Percentiles rank a stretch among this genome's conserved stretches.
phyloP scores from a whole-genome alignment of 2,113 vertebrate genomes.

The Panthera uncia region DNA sequence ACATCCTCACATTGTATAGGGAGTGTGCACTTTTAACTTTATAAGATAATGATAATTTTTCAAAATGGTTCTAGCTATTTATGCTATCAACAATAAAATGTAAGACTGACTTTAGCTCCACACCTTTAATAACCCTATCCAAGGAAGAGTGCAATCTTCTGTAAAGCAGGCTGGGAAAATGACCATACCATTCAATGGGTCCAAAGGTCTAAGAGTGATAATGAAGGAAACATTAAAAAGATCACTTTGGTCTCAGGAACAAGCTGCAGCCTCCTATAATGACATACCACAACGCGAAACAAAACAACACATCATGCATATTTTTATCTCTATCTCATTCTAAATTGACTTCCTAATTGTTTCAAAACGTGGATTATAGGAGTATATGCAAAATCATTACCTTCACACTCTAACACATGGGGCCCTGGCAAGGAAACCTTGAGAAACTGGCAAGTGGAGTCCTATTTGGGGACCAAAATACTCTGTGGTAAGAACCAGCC shows the following conservation, averaged over 20 bases:
- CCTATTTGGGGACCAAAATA: not conserved
- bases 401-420: conserved; percentile 2
- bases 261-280: not conserved
- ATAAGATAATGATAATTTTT: not conserved
- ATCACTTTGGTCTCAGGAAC: not conserved
- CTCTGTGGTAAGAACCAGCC: not conserved
- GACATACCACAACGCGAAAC: not conserved
- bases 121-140: not conserved
- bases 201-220: not conserved
- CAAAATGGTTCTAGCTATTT: not conserved
- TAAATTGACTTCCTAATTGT: not conserved
- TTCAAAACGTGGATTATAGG: not conserved
- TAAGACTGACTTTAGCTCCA: not conserved
- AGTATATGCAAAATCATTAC: not conserved
- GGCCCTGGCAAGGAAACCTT: not conserved
- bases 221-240: not conserved
- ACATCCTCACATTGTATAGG: not conserved
- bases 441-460: not conserved
- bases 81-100: not conserved
- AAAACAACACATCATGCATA: not conserved
- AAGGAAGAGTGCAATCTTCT: not conserved
- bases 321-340: not conserved
- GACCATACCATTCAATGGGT: rapidly evolving
- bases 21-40: not conserved
- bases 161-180: not conserved